phyloP scores from a whole-genome alignment of 37 sponge, comb jelly and placozoan genomes.

The Ianthella basta region DNA sequence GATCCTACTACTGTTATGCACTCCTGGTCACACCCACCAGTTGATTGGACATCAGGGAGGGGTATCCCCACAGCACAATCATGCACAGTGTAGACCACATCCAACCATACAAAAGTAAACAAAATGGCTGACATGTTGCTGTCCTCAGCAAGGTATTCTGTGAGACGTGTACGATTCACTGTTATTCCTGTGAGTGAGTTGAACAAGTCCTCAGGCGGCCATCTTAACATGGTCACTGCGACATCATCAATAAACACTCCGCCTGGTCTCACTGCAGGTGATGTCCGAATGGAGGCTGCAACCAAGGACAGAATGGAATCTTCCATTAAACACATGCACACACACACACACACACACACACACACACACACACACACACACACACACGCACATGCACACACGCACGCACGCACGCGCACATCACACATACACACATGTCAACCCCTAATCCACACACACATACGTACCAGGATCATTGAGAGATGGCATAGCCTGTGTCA shows the following conservation, averaged over 20 bases:
- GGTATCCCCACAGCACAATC: conserved; percentile 59
- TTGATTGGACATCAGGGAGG: conserved; percentile 17
- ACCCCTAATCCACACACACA: neutral
- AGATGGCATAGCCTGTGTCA: neutral
- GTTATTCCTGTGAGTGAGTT: neutral
- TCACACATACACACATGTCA: neutral
- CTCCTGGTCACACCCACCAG: conserved; percentile 21
- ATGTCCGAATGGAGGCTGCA: no score
- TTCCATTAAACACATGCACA: neutral
- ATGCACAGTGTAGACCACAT: conserved; percentile 42
- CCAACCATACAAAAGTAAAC: neutral
- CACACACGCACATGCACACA: neutral
- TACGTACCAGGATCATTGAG: neutral
- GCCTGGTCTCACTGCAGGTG: conserved; percentile 33
- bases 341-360: neutral
- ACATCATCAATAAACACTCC: conserved; percentile 39
- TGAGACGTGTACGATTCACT: neutral
- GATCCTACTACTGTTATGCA: neutral
- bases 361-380: neutral
- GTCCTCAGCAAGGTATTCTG: neutral
- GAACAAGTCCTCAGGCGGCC: conserved; percentile 8
- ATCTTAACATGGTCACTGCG: neutral
- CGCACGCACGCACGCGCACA: neutral
- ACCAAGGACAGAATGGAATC: no score
- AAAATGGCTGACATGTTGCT: no score